Evolutionary conservation across 2,113 vertebrate species (phyloP), one percentile per base, ranked within the genome.

Genomic region (Anser brachyrhynchus): DNA sequence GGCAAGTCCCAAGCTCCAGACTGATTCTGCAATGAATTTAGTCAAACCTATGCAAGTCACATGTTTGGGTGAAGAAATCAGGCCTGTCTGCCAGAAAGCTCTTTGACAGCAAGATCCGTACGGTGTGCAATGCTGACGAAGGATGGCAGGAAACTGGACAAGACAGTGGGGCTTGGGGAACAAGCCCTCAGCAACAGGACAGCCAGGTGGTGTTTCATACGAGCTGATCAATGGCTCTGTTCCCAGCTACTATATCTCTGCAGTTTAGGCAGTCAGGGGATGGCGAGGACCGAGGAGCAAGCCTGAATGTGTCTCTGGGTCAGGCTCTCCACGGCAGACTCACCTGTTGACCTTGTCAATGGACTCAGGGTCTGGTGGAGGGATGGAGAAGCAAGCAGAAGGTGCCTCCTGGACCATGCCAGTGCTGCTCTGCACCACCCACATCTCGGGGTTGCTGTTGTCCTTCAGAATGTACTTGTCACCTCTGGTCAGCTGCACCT

Each of bases 321-420:
- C 69, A 55, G n/a, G 10, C 3, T 49, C 11, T 64, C 10, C 33
- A 18, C 33, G 88, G 69, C 62, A 46, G 25, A 85, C 97, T 95
- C 96, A 99, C 99, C 98, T 96, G 28, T 99, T 98, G 94, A 98
- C 98, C 91, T 94, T 98, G 75, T 98, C 97, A 61, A 98, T 97
- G 25, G 99, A 97, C 2, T 99, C 99, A 0, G 96, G 91, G 95
- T 99, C 99, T 28, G 99, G 99, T 3, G 99, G 98, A 54, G 98
- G 99, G 90, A 99, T 98, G 84, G 95, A 96, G 97, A 99, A 99
- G 70, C 99, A 99, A 87, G 98, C 98, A 49, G 98, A 98, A 7
- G 99, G 99, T 72, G 98, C 98, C 4, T 92, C 96, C 94, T 98
- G 98, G 72, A 97, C 97, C 59, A 96, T 85, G 3, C 98, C 98